phyloP scores from a whole-genome alignment of 2,888 invertebrate genomes.

The Agrochola macilenta region DNA sequence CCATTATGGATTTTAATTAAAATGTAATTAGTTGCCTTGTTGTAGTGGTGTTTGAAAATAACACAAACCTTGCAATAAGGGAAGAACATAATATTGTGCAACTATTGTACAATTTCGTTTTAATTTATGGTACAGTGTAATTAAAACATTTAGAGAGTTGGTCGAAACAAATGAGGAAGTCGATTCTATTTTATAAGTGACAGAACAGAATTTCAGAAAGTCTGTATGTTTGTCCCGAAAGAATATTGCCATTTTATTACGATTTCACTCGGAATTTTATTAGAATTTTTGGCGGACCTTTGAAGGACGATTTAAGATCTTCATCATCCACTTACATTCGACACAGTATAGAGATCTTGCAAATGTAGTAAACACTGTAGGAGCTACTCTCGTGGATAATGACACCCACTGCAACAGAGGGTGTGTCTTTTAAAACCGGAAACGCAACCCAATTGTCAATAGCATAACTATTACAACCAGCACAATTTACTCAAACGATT shows the following conservation, averaged over 20 bases:
- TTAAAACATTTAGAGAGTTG: slow-evolving; percentile 17
- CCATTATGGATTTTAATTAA: slow-evolving; percentile 77
- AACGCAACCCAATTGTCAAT: slow-evolving; percentile 28
- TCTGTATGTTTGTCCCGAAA: background rate
- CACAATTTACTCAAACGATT: slow-evolving; percentile 38
- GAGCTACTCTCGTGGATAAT: background rate
- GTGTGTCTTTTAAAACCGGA: slow-evolving; percentile 39
- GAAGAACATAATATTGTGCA: slow-evolving; percentile 18
- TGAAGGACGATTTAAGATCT: background rate
- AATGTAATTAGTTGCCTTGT: slow-evolving; percentile 68
- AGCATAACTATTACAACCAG: slow-evolving; percentile 25
- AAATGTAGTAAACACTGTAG: background rate
- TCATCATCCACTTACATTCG: too few species aligned
- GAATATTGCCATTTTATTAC: background rate
- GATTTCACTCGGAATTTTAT: background rate
- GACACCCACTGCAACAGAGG: slow-evolving; percentile 5
- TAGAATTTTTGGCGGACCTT: background rate
- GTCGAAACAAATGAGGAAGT: slow-evolving; percentile 26
- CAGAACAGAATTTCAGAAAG: background rate
- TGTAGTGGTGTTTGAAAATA: slow-evolving; percentile 29
- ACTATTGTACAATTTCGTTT: slow-evolving; percentile 20
- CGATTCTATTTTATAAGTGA: background rate
- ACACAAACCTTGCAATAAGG: slow-evolving; percentile 21
- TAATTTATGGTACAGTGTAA: slow-evolving; percentile 31
- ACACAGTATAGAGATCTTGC: too few species aligned